Percentiles rank a stretch among this genome's conserved stretches.
Evolutionary conservation across 1,140 invertebrate genomes (phyloP).

Genomic region (Antheraea pernyi): DNA sequence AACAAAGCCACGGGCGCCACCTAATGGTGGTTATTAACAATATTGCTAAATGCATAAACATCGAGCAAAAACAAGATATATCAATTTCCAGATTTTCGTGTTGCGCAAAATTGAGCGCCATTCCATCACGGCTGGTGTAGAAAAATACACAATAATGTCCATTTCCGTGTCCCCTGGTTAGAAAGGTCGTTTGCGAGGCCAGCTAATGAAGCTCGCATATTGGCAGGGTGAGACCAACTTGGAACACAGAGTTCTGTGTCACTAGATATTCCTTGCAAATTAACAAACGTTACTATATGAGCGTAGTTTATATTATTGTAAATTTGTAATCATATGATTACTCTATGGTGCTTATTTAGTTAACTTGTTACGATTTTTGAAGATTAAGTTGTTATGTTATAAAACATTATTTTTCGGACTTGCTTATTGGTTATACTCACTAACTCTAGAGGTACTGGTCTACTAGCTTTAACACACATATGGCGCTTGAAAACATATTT

Average conservation of each 20-base stretch:
- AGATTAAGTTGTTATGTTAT: too few relatives aligned
- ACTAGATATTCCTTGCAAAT: background rate
- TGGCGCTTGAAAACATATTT: too few relatives aligned
- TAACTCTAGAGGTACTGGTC: too few relatives aligned
- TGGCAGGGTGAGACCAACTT: conserved; percentile 55
- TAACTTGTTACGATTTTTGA: too few relatives aligned
- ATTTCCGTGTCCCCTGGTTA: conserved; percentile 11
- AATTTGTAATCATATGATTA: too few relatives aligned
- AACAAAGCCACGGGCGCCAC: too few relatives aligned
- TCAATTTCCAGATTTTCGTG: conserved; percentile 4
- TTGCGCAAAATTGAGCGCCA: conserved; percentile 5
- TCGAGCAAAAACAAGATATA: background rate
- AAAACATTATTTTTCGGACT: too few relatives aligned
- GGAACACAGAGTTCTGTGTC: conserved; percentile 6
- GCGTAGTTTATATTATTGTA: background rate
- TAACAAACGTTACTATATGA: background rate
- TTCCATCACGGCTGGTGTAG: conserved; percentile 6
- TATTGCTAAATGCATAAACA: too few relatives aligned
- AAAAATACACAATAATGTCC: conserved; percentile 11
- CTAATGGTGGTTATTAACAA: too few relatives aligned
- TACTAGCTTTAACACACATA: too few relatives aligned
- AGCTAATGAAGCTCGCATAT: conserved; percentile 68
- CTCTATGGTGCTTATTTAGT: too few relatives aligned
- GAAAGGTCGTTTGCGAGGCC: conserved; percentile 43
- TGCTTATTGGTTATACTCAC: too few relatives aligned